phyloP scores from a whole-genome alignment of 2,113 vertebrate genomes.

The Rhagologus leucostigma region DNA sequence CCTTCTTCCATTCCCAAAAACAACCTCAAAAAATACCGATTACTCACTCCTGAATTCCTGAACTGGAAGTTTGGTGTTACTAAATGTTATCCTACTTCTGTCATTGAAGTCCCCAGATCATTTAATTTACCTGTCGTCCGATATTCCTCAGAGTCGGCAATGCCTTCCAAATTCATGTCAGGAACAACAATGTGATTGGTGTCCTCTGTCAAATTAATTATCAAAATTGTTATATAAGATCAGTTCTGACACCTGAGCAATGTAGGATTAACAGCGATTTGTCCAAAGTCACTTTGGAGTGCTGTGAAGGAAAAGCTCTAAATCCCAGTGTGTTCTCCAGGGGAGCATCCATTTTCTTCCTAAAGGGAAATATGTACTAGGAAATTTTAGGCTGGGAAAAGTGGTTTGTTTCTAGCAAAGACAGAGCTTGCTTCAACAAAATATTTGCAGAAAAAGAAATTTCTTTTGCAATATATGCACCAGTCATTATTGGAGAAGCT shows the following conservation, averaged over 20 bases:
- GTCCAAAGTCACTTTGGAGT: background rate
- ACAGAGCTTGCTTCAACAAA: background rate
- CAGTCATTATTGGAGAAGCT: background rate
- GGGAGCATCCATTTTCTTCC: background rate
- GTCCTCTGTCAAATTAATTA: slow-evolving; percentile 37
- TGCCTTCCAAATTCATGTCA: background rate
- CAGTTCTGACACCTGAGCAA: slow-evolving; percentile 4
- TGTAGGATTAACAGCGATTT: background rate
- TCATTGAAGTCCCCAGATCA: background rate
- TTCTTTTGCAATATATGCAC: background rate
- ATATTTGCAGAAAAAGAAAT: background rate
- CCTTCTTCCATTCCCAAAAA: background rate
- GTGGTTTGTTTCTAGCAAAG: background rate
- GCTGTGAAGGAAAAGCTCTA: background rate
- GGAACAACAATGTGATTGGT: background rate
- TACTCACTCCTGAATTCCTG: background rate
- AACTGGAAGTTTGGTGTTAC: background rate
- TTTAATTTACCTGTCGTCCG: background rate
- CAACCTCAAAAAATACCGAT: background rate
- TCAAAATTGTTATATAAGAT: slow-evolving; percentile 26
- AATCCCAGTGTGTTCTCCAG: background rate
- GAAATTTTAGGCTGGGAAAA: background rate
- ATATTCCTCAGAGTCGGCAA: background rate
- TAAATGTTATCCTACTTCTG: background rate
- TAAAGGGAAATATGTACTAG: background rate